A percentile compares a stretch with the other conserved stretches of the same genome.
Evolutionary conservation across 2,797 vertebrate genomes (phyloP).

Genomic region (Phylloscopus collybita): DNA sequence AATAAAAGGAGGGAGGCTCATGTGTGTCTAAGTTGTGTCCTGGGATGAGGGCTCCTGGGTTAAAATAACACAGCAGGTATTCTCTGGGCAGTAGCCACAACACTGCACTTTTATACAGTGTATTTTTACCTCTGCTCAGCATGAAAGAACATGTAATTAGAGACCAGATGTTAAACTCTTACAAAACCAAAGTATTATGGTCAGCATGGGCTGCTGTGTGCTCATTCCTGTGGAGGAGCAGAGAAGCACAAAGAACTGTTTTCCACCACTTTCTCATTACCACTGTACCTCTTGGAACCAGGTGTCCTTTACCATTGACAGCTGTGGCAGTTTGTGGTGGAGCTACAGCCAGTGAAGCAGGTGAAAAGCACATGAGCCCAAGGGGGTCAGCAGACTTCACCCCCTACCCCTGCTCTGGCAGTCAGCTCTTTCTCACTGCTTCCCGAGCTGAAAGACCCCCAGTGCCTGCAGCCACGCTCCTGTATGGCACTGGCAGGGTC

Average conservation of each 20-base stretch:
- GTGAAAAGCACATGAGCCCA: background rate
- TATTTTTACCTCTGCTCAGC: background rate
- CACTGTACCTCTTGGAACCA: background rate
- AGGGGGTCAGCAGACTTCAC: background rate
- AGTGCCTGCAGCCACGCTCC: background rate
- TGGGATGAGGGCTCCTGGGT: background rate
- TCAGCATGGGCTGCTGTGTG: background rate
- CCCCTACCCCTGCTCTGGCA: background rate
- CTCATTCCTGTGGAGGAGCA: background rate
- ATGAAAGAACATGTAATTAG: background rate
- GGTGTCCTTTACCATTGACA: background rate
- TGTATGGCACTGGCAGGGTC: rapidly evolving
- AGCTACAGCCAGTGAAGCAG: background rate
- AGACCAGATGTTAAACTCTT: background rate
- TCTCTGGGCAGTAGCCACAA: background rate
- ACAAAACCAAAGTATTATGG: background rate
- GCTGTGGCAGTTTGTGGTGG: background rate
- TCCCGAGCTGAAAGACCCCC: background rate
- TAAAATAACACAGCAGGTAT: background rate
- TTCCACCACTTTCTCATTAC: background rate
- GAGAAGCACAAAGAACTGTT: background rate
- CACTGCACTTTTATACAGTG: background rate
- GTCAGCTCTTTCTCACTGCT: background rate
- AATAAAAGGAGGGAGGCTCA: background rate
- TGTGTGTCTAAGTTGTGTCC: background rate